A percentile compares a stretch with the other conserved stretches of the same genome.
These are phyloP conservation scores for Tympanoctomys barrerae DNA, from an alignment of 2,797 vertebrate species.

Conservation along the genomic window DNA sequence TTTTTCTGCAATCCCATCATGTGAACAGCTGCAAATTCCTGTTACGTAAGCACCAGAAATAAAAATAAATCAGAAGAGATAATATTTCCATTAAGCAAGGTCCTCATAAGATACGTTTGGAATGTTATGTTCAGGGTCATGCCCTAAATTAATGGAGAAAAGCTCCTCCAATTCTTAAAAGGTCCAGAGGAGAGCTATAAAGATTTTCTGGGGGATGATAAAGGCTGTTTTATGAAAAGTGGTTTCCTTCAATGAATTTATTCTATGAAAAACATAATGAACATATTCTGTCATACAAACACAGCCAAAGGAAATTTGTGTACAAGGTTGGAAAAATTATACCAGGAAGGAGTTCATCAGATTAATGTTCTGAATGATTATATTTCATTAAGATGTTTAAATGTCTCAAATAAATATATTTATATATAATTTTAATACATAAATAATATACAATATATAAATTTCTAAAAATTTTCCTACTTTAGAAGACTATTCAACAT, in stretches of 20 bases:
- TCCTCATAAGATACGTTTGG: slow-evolving; percentile 49
- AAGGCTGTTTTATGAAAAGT: slow-evolving; percentile 6
- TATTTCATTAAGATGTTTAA: neutral
- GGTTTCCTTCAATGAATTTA: slow-evolving; percentile 52
- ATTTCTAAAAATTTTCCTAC: neutral
- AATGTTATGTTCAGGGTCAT: slow-evolving; percentile 53
- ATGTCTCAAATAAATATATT: neutral
- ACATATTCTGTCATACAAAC: slow-evolving; percentile 29
- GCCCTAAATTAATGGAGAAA: slow-evolving; percentile 31
- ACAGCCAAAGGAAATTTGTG: slow-evolving; percentile 38
- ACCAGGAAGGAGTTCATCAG: neutral
- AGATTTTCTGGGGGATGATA: slow-evolving; percentile 75
- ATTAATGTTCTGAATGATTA: neutral
- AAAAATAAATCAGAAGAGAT: slow-evolving; percentile 76
- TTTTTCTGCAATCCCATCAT: slow-evolving; percentile 50
- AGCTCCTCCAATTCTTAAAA: slow-evolving; percentile 68
- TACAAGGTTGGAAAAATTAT: neutral
- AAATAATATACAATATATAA: neutral
- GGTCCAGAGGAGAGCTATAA: slow-evolving; percentile 32
- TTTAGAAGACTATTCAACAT: neutral
- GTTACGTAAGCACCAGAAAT: slow-evolving; percentile 77
- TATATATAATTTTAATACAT: neutral
- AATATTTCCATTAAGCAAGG: slow-evolving; percentile 76
- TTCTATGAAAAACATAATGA: slow-evolving; percentile 59
- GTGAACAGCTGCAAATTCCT: slow-evolving; percentile 72